Percentiles rank a stretch among this genome's conserved stretches.
phyloP scores from a whole-genome alignment of 1,140 invertebrate genomes.

The Lepidurus couesii region DNA sequence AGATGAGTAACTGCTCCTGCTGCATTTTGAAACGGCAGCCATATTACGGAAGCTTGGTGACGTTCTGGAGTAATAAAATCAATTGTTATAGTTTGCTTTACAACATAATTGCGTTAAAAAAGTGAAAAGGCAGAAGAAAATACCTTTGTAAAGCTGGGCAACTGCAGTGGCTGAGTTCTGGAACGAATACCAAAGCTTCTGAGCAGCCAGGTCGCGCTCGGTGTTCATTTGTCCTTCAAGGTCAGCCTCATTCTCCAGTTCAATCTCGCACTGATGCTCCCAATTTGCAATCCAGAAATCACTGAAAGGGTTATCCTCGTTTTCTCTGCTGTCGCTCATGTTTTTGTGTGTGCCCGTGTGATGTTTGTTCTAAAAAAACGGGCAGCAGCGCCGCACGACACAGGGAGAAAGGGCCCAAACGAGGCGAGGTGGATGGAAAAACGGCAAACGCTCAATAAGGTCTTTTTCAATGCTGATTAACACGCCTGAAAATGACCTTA shows the following conservation, averaged over 20 bases:
- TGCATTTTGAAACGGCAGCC: slow-evolving; percentile 75
- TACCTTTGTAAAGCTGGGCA: slow-evolving; percentile 75
- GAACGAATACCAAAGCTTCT: slow-evolving; percentile 68
- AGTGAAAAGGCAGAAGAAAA: too few relatives aligned
- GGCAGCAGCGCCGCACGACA: not conserved
- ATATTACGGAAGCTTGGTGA: slow-evolving; percentile 59
- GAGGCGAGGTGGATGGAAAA: not conserved
- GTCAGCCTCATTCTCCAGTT: slow-evolving; percentile 63
- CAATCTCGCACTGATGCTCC: slow-evolving; percentile 69
- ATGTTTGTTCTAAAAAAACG: not conserved
- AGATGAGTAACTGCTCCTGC: slow-evolving; percentile 69
- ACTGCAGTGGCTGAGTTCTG: slow-evolving; percentile 72
- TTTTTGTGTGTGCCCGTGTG: not conserved
- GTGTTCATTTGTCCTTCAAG: slow-evolving; percentile 61
- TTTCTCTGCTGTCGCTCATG: slow-evolving; percentile 14
- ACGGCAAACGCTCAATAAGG: not conserved
- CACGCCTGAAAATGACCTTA: too few relatives aligned
- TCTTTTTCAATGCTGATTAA: not conserved
- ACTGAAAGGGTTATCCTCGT: slow-evolving; percentile 42
- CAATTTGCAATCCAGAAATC: slow-evolving; percentile 57
- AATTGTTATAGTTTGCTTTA: slow-evolving; percentile 35
- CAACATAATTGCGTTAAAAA: slow-evolving; percentile 32
- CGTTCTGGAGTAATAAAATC: slow-evolving; percentile 49
- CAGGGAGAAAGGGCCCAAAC: not conserved
- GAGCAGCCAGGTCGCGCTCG: slow-evolving; percentile 61